Base-by-base conservation (phyloP, 2,888 invertebrate species). In the Lasioglossum leucozonium region DNA sequence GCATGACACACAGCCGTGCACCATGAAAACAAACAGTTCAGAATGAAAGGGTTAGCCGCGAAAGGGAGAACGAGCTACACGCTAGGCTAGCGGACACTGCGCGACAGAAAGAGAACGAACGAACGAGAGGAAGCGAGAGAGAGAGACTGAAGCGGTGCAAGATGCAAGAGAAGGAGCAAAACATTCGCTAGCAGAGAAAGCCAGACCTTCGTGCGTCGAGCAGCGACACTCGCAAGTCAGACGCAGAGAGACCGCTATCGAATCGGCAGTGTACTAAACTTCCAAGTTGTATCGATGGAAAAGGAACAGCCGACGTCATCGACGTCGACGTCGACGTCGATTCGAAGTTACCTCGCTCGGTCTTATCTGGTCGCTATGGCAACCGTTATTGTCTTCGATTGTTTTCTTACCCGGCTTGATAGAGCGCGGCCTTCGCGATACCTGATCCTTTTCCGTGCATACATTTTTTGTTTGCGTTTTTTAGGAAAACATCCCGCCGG, bases 1-100 rank as follows among this genome's bases (percentile, higher is more conserved):
- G 87, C 82, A 85, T 81, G 82, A 88, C 85, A 88, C 67, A 77
- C 47, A 37, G 55, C 55, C 81, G 65, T 78, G 82, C 72, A 72
- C 76, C 81, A 77, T 47, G 82, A 85, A 87, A 88, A 87, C 87
- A 87, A 87, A 87, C 84, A 84, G 65, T 79, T 22, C 81, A 47
- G 73, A 77, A 79, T 51, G 81, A 76, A 86, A 69, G 75, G 73
- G 75, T 74, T 62, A 77, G 47, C 55, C n/a, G 75, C 44, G 30
- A 69, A 47, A 22, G 47, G 18, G 6, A 30, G 67, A 72, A 26
- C 58, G 34, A 69, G 47, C 44, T 62, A 62, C 47, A 8, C 22
- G 62, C 62, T 30, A 65, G 30, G 34, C 34, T 65, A 26, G 13
- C 11, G 58, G n/a, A 26, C 26, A 26, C 8, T 51, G 2, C 11